A percentile compares a stretch with the other conserved stretches of the same genome.
These are phyloP conservation scores for Agrochola lota DNA, from an alignment of 2,888 invertebrate genomes.

Conservation along the genomic window DNA sequence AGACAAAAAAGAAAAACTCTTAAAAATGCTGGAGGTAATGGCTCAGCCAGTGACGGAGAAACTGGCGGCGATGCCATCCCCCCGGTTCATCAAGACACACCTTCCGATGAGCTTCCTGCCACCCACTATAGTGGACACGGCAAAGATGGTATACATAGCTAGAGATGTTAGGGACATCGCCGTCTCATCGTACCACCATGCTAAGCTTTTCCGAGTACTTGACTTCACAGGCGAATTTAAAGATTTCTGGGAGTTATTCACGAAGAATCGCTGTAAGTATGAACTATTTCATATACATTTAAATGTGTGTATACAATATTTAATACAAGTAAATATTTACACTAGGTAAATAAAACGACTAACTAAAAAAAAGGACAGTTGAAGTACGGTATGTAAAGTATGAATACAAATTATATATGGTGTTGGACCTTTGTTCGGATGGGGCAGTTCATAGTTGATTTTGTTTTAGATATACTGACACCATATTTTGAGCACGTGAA, in stretches of 20 bases:
- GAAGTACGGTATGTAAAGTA: too few relatives aligned
- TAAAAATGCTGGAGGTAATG: slow-evolving; percentile 37
- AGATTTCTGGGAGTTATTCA: slow-evolving; percentile 92
- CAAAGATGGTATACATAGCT: slow-evolving; percentile 93
- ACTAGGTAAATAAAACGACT: too few relatives aligned
- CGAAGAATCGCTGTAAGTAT: slow-evolving; percentile 90
- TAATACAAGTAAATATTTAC: too few relatives aligned
- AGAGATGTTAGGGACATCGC: slow-evolving; percentile 95
- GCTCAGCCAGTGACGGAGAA: slow-evolving; percentile 39
- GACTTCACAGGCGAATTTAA: slow-evolving; percentile 89
- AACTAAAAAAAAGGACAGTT: too few relatives aligned
- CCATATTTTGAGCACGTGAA: slow-evolving; percentile 94
- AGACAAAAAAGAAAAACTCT: slow-evolving; percentile 9
- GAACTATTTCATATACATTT: background rate
- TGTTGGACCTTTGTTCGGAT: too few relatives aligned
- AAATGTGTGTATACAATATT: too few relatives aligned
- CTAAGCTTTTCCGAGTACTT: slow-evolving; percentile 81
- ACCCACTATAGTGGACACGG: slow-evolving; percentile 84
- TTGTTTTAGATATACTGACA: slow-evolving; percentile 89
- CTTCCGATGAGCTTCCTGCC: slow-evolving; percentile 93
- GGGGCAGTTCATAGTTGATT: background rate
- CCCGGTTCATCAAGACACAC: slow-evolving; percentile 92
- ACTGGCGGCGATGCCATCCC: slow-evolving; percentile 73
- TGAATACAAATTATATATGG: too few relatives aligned
- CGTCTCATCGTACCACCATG: slow-evolving; percentile 94